phyloP scores from a whole-genome alignment of 2,113 vertebrate genomes.

The Clinocottus analis region DNA sequence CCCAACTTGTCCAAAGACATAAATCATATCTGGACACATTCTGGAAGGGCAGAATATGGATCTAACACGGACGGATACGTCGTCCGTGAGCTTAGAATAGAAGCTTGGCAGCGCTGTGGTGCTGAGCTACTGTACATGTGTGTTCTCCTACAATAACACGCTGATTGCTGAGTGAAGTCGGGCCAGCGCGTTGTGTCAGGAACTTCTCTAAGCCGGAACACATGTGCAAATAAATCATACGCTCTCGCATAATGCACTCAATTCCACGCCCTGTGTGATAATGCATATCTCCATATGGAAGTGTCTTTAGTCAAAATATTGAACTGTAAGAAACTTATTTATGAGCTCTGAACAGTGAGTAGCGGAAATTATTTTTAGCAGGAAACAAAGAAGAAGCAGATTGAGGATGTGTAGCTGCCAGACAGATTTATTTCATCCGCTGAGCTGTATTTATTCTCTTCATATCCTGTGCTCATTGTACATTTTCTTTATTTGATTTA shows the following conservation, averaged over 20 bases:
- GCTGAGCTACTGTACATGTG: slow-evolving; percentile 35
- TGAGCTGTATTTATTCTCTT: slow-evolving; percentile 39
- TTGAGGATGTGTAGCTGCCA: slow-evolving; percentile 10
- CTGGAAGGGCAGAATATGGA: slow-evolving; percentile 26
- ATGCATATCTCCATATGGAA: slow-evolving; percentile 4
- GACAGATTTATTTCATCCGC: slow-evolving; percentile 6
- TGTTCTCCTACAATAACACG: slow-evolving; percentile 17
- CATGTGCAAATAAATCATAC: slow-evolving; percentile 46
- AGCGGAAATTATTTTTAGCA: background rate
- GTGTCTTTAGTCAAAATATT: background rate
- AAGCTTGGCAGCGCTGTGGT: slow-evolving; percentile 28
- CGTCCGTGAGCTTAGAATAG: slow-evolving; percentile 48
- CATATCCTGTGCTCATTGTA: slow-evolving; percentile 24
- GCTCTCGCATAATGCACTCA: background rate
- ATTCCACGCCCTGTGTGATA: background rate
- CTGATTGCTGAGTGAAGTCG: slow-evolving; percentile 22
- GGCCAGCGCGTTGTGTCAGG: slow-evolving; percentile 22
- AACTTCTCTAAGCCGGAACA: slow-evolving; percentile 26
- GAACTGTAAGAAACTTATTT: background rate
- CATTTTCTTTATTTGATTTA: slow-evolving; percentile 47
- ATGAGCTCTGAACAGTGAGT: slow-evolving; percentile 4
- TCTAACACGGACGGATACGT: slow-evolving; percentile 45
- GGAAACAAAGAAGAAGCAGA: slow-evolving; percentile 1
- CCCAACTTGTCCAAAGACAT: slow-evolving; percentile 41
- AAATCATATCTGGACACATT: slow-evolving; percentile 53